Evolutionary conservation across 2,888 invertebrate genomes (phyloP).

Genomic region (Frankliniella fusca): DNA sequence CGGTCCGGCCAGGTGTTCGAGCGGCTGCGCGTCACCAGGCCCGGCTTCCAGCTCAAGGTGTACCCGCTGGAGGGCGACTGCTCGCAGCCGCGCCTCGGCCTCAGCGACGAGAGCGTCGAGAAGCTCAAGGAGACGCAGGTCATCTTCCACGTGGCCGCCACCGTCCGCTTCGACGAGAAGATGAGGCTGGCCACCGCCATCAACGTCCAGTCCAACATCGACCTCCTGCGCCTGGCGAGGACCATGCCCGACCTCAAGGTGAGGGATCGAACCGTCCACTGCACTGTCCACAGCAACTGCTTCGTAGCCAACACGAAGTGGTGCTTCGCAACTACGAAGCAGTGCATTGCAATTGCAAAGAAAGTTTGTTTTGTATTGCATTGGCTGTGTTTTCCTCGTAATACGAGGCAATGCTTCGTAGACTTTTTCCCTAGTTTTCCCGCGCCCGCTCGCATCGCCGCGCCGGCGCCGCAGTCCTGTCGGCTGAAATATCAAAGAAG

Average conservation of each 20-base stretch:
- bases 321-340: no score
- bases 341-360: no score
- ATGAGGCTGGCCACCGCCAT: constrained; percentile 37
- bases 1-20: constrained; percentile 38
- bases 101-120: constrained; percentile 35
- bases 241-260: constrained; percentile 37
- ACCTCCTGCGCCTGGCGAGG: constrained; percentile 36
- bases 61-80: constrained; percentile 39
- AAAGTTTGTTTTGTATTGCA: no score
- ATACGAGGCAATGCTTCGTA: no score
- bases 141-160: constrained; percentile 40
- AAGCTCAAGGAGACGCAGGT: constrained; percentile 38
- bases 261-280: neutral
- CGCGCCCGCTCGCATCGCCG: neutral
- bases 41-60: constrained; percentile 36
- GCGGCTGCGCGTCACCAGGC: constrained; percentile 34
- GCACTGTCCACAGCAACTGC: no score
- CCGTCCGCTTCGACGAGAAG: constrained; percentile 39
- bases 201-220: constrained; percentile 37
- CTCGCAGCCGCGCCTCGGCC: constrained; percentile 37
- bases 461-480: neutral
- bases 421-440: no score
- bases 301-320: no score
- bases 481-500: neutral
- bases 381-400: no score